Evolutionary conservation across 2,113 vertebrate genomes (phyloP), one percentile per base, ranked within the genome.

Genomic region (Pachyramphus minor): DNA sequence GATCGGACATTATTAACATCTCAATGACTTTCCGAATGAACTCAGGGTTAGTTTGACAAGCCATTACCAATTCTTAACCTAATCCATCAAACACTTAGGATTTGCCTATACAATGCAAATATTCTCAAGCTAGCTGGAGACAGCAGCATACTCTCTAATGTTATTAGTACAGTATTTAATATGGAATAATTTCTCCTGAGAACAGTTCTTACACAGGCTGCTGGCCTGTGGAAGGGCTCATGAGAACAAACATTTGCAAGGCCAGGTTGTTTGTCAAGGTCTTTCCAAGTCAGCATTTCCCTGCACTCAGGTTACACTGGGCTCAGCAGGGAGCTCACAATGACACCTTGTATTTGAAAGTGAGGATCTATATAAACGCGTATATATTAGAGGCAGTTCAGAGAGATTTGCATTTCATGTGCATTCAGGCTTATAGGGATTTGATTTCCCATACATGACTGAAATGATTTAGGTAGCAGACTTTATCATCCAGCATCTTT

Each of bases 391-490:
- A 95, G 56, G 77, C 35, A 23, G 80, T 83, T 95, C 44, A 68
- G 76, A 77, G 69, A 6, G 37, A 77, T 96, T 76, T 92, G 89
- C 64, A 66, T 92, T 88, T 92, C 37, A 39, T 60, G 88, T 80
- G 72, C 95, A 41, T 93, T 96, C 93, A 81, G 91, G 93, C 87
- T 91, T 85, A 27, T 3, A 56, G 60, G 67, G 87, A 91, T 97
- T 89, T 94, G 73, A 91, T 97, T 98, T 96, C 96, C 85, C 64
- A 74, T 52, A 64, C n/a, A 37, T 49, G 84, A 82, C 91, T 62
- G 45, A 84, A 69, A 84, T 88, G 31, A 88, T 95, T 97, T 96
- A 56, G 76, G 80, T 55, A 79, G 82, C 41, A 87, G 73, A 78
- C 63, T 74, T 80, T 64, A 55, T 94, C 94, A 87, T 85, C 77